Evolutionary conservation across 2,113 vertebrate genomes (phyloP), one percentile per base, ranked within the genome.

Genomic region (Erythrolamprus reginae): DNA sequence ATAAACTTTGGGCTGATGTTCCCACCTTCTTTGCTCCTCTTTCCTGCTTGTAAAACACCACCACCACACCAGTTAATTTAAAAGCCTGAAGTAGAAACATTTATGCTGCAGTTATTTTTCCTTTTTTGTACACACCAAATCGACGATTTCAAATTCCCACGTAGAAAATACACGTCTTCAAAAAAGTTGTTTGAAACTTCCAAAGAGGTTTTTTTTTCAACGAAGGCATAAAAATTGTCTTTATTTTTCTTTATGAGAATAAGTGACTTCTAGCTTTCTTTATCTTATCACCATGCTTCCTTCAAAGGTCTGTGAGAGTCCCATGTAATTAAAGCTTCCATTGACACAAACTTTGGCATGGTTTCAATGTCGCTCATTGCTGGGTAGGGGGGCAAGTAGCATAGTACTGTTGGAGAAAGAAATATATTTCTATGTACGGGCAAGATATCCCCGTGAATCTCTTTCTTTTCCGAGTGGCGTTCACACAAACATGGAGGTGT

Each of bases 1-100:
- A 93, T 53, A 55, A 96, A 95, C 94, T 92, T 93, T 92, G 92
- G 93, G 89, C 42, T 94, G 86, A 96, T 94, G 94, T 95, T 95
- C 94, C 95, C 91, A 95, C 84, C 95, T 91, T 93, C 12, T 86
- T 90, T 93, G 38, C 91, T 93, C 93, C 91, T 94, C 93, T 93
- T 93, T 92, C 92, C 45, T 93, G 91, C 91, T 87, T 92, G 89
- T 90, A 90, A 89, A 90, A n/a, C 9, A 70, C 24, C 93, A 91
- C 12, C 87, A 89, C 9, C 33, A 53, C 4, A 89, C 93, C 92
- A 95, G 95, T 97, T 93, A 96, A 94, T 97, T 98, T 98, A 96
- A 97, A 96, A 97, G 97, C 87, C 97, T 93, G 96, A 77, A 86
- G 89, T 95, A 96, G 92, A 96, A 96, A 33, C 42, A 26, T 97